These are phyloP conservation scores for Sphaerodactylus townsendi DNA, from an alignment of 2,113 vertebrate species.

Conservation along the genomic window DNA sequence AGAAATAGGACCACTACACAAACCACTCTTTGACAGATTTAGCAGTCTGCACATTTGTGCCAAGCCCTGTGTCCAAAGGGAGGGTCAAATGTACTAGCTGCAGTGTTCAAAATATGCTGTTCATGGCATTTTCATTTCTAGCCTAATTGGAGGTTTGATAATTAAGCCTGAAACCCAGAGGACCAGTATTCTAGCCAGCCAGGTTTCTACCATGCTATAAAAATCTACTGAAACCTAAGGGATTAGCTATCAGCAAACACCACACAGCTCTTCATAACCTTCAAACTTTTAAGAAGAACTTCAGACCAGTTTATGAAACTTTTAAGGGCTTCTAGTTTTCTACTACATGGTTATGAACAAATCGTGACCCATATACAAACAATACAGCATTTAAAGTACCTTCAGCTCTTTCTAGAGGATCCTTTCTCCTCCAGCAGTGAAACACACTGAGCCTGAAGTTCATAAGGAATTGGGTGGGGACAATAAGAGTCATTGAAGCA, in stretches of 20 bases:
- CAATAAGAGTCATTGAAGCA: no score
- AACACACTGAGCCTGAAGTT: no score
- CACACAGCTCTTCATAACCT: neutral
- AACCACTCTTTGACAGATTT: neutral
- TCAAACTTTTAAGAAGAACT: neutral
- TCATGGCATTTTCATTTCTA: conserved; percentile 48
- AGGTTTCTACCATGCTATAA: neutral
- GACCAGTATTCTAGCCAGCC: conserved; percentile 25
- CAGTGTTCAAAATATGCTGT: conserved; percentile 21
- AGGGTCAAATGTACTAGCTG: conserved; percentile 38
- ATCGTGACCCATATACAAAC: no score
- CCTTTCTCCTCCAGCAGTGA: no score
- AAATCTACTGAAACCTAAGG: neutral
- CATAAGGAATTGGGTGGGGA: no score
- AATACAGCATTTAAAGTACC: neutral
- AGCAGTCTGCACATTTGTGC: conserved; percentile 31
- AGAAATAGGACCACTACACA: conserved; percentile 1
- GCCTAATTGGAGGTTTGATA: conserved; percentile 36
- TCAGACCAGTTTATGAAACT: neutral
- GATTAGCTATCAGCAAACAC: conserved; percentile 13
- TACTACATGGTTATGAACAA: neutral
- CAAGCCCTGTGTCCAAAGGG: conserved; percentile 30
- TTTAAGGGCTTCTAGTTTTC: neutral
- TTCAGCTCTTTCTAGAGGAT: no score
- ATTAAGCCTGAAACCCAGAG: conserved; percentile 30